Evolutionary conservation across 2,797 vertebrate species (phyloP).

Genomic region (Trachurus trachurus): DNA sequence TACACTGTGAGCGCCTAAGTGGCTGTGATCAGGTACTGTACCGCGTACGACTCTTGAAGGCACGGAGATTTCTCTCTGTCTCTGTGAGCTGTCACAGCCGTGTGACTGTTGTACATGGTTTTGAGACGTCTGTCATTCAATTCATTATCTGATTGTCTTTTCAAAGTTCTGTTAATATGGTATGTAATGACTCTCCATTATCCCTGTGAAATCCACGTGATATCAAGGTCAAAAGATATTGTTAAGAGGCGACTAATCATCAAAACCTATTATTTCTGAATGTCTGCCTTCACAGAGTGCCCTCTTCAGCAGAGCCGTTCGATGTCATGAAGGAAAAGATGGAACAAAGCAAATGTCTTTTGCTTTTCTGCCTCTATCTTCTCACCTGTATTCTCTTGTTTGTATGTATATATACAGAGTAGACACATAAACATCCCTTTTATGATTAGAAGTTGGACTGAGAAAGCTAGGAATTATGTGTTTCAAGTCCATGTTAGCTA

Average conservation of each 20-base stretch:
- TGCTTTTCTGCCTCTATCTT: slow-evolving; percentile 19
- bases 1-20: background rate
- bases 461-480: too few species aligned
- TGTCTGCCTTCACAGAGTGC: slow-evolving; percentile 16
- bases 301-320: slow-evolving; percentile 4
- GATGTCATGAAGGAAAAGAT: slow-evolving; percentile 41
- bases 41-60: background rate
- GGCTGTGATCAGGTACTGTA: background rate
- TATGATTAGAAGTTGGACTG: too few species aligned
- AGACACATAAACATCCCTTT: too few species aligned
- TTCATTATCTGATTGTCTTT: slow-evolving; percentile 22
- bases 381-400: slow-evolving; percentile 4
- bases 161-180: slow-evolving; percentile 25
- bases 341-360: slow-evolving; percentile 17
- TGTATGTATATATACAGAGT: too few species aligned
- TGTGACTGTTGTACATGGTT: background rate
- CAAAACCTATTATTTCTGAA: slow-evolving; percentile 25
- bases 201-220: background rate
- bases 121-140: slow-evolving; percentile 4
- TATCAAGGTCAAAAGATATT: slow-evolving; percentile 38
- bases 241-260: slow-evolving; percentile 41
- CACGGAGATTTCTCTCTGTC: background rate
- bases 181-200: slow-evolving; percentile 32
- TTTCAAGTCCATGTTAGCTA: too few species aligned
- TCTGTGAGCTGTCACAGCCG: background rate